A percentile compares a stretch with the other conserved stretches of the same genome.
These are phyloP conservation scores for Pterostichus madidus DNA, from an alignment of 2,888 invertebrate genomes.

Conservation along the genomic window DNA sequence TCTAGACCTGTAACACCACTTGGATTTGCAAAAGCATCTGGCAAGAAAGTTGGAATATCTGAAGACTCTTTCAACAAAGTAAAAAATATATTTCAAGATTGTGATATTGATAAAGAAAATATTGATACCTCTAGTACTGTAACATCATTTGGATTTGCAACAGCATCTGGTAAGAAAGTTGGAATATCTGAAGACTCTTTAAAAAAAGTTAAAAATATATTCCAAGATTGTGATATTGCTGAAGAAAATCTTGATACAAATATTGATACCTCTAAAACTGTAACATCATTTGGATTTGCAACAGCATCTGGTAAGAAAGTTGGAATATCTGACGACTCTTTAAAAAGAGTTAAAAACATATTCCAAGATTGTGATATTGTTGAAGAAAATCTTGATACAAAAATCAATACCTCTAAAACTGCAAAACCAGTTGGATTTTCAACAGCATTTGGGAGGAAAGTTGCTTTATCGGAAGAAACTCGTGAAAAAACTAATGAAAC, in stretches of 20 bases:
- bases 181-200: conserved; percentile 77
- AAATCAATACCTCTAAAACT: conserved; percentile 71
- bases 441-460: conserved; percentile 75
- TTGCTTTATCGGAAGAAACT: conserved; percentile 76
- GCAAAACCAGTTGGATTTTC: conserved; percentile 69
- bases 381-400: not conserved
- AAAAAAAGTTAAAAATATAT: conserved; percentile 71
- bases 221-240: conserved; percentile 70
- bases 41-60: conserved; percentile 76
- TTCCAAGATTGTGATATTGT: conserved; percentile 71
- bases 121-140: conserved; percentile 70
- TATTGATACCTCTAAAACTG: conserved; percentile 70
- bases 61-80: conserved; percentile 75
- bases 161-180: conserved; percentile 75
- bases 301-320: conserved; percentile 75
- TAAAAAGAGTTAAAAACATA: conserved; percentile 72
- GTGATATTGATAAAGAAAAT: conserved; percentile 59
- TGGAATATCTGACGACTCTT: conserved; percentile 76
- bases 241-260: not conserved
- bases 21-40: conserved; percentile 72
- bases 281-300: conserved; percentile 70
- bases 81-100: conserved; percentile 73
- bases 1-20: not conserved
- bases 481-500: conserved; percentile 70
- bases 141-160: conserved; percentile 69